Percentiles rank a stretch among this genome's conserved stretches.
phyloP scores from a whole-genome alignment of 2,797 vertebrate genomes.

The Darevskia nairensis region DNA sequence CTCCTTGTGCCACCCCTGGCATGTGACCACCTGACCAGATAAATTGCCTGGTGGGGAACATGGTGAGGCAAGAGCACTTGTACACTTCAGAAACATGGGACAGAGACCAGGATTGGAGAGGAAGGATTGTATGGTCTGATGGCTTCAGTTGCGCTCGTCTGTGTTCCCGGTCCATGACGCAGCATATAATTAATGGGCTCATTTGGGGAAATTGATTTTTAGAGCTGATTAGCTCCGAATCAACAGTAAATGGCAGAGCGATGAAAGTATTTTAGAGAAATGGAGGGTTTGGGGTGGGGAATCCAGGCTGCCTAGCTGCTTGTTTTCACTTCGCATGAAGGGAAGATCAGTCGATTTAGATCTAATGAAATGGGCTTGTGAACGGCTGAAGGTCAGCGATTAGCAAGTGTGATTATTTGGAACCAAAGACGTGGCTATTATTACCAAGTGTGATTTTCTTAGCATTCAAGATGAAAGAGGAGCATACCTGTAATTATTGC shows the following conservation, averaged over 20 bases:
- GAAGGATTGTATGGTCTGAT: background rate
- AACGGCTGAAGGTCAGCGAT: background rate
- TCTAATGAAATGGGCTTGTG: background rate
- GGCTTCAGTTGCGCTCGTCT: background rate
- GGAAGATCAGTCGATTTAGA: background rate
- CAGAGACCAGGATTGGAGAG: background rate
- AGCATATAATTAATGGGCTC: background rate
- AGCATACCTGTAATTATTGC: conserved; percentile 56
- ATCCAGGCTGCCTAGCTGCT: background rate
- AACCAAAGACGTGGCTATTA: conserved; percentile 24
- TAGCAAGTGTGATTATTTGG: background rate
- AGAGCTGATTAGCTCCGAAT: background rate
- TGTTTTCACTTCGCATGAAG: background rate
- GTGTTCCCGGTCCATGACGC: background rate
- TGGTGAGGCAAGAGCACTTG: background rate
- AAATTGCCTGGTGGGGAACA: too few species aligned
- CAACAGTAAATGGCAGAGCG: accelerated
- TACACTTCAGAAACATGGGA: background rate
- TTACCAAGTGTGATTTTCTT: conserved; percentile 16
- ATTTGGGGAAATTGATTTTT: background rate
- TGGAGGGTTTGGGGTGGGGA: background rate
- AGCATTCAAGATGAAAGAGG: conserved; percentile 39
- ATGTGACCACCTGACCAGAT: too few species aligned
- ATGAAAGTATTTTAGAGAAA: conserved; percentile 9
- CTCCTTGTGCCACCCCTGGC: too few species aligned